Evolutionary conservation across 2,888 invertebrate species (phyloP).

Genomic region (Drosophila pseudotakahashii): DNA sequence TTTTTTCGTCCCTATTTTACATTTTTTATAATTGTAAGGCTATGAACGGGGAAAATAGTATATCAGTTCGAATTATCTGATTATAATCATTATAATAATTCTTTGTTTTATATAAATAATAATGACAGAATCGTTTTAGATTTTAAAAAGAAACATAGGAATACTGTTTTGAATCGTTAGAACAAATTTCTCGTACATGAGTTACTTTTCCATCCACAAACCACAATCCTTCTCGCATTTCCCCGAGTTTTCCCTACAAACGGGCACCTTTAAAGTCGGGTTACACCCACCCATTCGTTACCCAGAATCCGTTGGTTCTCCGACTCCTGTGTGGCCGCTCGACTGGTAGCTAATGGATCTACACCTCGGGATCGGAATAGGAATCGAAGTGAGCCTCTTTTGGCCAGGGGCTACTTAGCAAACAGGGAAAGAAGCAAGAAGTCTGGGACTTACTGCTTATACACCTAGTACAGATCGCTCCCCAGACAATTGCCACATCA

Average conservation of each 20-base stretch:
- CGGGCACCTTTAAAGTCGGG: slow-evolving; percentile 21
- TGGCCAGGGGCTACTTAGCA: slow-evolving; percentile 58
- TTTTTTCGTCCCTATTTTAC: too few species aligned
- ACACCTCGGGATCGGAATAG: slow-evolving; percentile 59
- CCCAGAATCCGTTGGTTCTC: neutral
- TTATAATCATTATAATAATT: too few species aligned
- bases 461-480: slow-evolving; percentile 32
- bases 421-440: slow-evolving; percentile 26
- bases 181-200: neutral
- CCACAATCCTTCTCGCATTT: slow-evolving; percentile 13
- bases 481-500: slow-evolving; percentile 78
- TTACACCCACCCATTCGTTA: slow-evolving; percentile 29
- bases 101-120: too few species aligned
- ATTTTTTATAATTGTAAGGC: too few species aligned
- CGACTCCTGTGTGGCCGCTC: slow-evolving; percentile 32
- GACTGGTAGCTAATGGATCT: slow-evolving; percentile 73
- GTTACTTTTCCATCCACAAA: neutral
- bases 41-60: too few species aligned
- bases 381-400: slow-evolving; percentile 16
- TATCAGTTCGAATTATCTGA: too few species aligned
- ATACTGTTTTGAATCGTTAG: neutral
- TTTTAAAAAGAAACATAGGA: neutral
- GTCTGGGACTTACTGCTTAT: neutral
- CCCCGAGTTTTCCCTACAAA: slow-evolving; percentile 1
- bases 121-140: too few species aligned